Evolutionary conservation across 2,888 invertebrate genomes (phyloP).

Genomic region (Ophion obscuratus): DNA sequence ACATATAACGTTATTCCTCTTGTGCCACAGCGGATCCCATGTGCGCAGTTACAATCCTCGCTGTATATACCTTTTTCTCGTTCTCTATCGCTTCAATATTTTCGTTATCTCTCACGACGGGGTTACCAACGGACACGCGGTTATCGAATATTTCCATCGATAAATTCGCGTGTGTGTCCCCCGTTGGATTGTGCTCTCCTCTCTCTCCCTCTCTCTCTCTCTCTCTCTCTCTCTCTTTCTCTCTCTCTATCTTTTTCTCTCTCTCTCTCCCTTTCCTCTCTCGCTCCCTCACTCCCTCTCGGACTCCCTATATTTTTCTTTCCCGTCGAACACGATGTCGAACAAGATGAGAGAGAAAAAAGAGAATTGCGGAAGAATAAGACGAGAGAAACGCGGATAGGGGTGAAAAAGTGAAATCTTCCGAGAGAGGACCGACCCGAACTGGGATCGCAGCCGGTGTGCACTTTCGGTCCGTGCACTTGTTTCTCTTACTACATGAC

Average conservation of each 20-base stretch:
- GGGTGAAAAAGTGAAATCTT: slow-evolving; percentile 49
- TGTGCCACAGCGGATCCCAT: slow-evolving; percentile 11
- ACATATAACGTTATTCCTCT: slow-evolving; percentile 48
- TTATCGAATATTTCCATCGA: slow-evolving; percentile 76
- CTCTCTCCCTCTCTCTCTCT: slow-evolving; percentile 5
- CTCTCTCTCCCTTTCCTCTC: background rate
- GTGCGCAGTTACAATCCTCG: background rate
- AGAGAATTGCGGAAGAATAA: slow-evolving; percentile 42
- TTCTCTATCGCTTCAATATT: slow-evolving; percentile 63
- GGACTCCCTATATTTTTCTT: slow-evolving; percentile 7
- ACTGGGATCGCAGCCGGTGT: slow-evolving; percentile 54
- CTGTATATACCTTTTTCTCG: slow-evolving; percentile 6
- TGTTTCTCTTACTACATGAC: background rate
- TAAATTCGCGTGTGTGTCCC: slow-evolving; percentile 73
- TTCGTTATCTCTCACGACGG: slow-evolving; percentile 70
- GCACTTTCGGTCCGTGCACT: slow-evolving; percentile 40
- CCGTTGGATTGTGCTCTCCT: slow-evolving; percentile 55
- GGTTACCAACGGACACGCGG: slow-evolving; percentile 66
- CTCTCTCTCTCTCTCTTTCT: slow-evolving; percentile 4
- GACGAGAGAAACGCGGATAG: slow-evolving; percentile 33
- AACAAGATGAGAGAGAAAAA: slow-evolving; percentile 9
- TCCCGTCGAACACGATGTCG: slow-evolving; percentile 31
- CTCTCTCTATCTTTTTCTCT: background rate
- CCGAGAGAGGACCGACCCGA: slow-evolving; percentile 56
- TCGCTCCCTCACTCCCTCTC: slow-evolving; percentile 3